These are phyloP conservation scores for Patella caerulea DNA, from an alignment of 2,888 invertebrate genomes.

Conservation along the genomic window DNA sequence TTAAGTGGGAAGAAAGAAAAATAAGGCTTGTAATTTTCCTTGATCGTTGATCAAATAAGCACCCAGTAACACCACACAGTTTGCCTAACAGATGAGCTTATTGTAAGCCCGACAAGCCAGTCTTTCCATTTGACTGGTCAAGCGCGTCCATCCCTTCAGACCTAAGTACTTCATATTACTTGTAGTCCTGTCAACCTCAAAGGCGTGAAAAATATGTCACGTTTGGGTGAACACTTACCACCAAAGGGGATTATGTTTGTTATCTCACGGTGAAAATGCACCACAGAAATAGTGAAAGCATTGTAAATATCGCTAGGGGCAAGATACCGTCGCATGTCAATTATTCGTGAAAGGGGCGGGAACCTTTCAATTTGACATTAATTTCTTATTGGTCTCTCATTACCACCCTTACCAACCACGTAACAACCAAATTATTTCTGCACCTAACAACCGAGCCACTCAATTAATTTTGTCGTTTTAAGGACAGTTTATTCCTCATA, in stretches of 20 bases:
- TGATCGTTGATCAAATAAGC: not conserved
- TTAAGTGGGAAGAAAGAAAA: not conserved
- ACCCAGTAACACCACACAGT: not conserved
- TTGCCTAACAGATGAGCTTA: constrained; percentile 2
- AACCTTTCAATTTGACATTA: constrained; percentile 3
- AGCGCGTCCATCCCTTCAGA: not conserved
- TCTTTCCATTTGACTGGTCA: not conserved
- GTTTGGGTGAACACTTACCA: not conserved
- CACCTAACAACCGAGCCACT: constrained; percentile 7
- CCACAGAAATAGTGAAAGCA: not conserved
- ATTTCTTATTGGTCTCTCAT: not conserved
- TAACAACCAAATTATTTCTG: constrained; percentile 1
- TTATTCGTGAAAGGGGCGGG: not conserved
- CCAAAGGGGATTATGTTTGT: constrained; percentile 8
- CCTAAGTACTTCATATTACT: not conserved
- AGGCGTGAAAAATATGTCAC: constrained; percentile 9
- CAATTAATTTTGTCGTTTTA: not conserved
- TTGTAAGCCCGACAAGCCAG: constrained; percentile 6
- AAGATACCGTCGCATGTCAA: constrained; percentile 2
- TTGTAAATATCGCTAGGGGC: not conserved
- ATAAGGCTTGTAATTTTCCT: not conserved
- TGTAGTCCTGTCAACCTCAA: not conserved
- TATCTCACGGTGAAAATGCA: constrained; percentile 12
- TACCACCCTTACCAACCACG: not conserved
- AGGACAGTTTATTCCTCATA: no score